Base-by-base conservation (phyloP, 2,888 invertebrate species). In the Pheosia tremula region DNA sequence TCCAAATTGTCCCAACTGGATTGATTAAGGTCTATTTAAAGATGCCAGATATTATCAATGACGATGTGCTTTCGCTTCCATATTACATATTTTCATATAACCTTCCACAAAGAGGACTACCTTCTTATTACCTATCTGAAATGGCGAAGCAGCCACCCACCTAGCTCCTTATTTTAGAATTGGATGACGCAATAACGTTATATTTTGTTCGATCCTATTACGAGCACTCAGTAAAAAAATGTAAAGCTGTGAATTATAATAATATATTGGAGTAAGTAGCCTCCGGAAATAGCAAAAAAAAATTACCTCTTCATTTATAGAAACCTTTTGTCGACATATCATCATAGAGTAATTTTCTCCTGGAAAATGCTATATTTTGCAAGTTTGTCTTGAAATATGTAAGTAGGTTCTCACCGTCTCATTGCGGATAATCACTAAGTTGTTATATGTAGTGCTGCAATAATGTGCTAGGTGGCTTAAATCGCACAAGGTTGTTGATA, bases 1-100 rank as follows among this genome's bases (percentile, higher is more conserved):
- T 78, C 85, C 80, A 87, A 89, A 85, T 88, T 83, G 85, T 78
- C 72, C 79, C 85, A 87, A 88, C 84, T 78, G 84, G 83, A 85
- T 88, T 85, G 80, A 88, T 89, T 88, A 83, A 79, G 79, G 76
- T 80, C 81, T 85, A 86, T 88, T 88, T 81, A 72, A 75, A 79
- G 74, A 77, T 74, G 67, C 58, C 66, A 72, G 64, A 76, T 72
- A 74, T 70, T 72, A 69, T 70, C 70, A 72, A 65, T 71, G 69
- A 68, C 63, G 66, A 66, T 54, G 58, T 61, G 60, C 61, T 68
- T 65, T 76, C 56, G 59, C 47, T 63, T 59, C 47, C 56, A 60
- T 24, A 58, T 53, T 62, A 24, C 24, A 24, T 24, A 61, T 37
- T 60, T 49, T 56, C 52, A 47, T 49, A 47, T 47, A 50, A 47